A percentile compares a stretch with the other conserved stretches of the same genome.
phyloP scores from a whole-genome alignment of 2,113 vertebrate genomes.

The Orientallactaga bullata region DNA sequence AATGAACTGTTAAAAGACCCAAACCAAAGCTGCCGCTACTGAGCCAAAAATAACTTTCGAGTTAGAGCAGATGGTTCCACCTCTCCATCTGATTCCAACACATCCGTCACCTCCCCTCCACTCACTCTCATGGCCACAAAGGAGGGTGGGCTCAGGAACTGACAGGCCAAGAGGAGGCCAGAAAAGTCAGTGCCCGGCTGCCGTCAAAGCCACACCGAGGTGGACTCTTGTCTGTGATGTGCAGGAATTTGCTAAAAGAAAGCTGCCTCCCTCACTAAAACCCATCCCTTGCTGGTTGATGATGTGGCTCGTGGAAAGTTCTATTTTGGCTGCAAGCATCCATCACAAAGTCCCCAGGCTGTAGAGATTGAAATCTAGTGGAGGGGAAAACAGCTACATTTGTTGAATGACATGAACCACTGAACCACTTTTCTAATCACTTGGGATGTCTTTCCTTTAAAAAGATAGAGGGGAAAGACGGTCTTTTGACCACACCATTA shows the following conservation, averaged over 20 bases:
- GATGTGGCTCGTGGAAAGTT: not conserved
- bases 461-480: not conserved
- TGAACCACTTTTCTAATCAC: not conserved
- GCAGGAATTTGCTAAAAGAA: not conserved
- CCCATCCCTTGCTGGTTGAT: not conserved
- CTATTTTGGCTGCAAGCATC: not conserved
- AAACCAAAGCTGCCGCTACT: slow-evolving; percentile 59
- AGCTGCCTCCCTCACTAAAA: not conserved
- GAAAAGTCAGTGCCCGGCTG: not conserved
- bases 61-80: slow-evolving; percentile 71
- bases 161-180: not conserved
- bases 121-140: not conserved
- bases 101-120: slow-evolving; percentile 49
- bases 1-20: slow-evolving; percentile 80
- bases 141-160: not conserved
- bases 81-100: slow-evolving; percentile 72
- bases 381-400: not conserved
- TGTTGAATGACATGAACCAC: not conserved
- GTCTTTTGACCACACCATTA: not conserved
- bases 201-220: not conserved
- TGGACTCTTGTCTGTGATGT: slow-evolving; percentile 28
- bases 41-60: slow-evolving; percentile 77
- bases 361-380: not conserved
- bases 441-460: not conserved
- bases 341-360: not conserved